Percentiles rank a stretch among this genome's conserved stretches.
These are phyloP conservation scores for Meta bourneti DNA, from an alignment of 2,888 invertebrate genomes.

Conservation along the genomic window DNA sequence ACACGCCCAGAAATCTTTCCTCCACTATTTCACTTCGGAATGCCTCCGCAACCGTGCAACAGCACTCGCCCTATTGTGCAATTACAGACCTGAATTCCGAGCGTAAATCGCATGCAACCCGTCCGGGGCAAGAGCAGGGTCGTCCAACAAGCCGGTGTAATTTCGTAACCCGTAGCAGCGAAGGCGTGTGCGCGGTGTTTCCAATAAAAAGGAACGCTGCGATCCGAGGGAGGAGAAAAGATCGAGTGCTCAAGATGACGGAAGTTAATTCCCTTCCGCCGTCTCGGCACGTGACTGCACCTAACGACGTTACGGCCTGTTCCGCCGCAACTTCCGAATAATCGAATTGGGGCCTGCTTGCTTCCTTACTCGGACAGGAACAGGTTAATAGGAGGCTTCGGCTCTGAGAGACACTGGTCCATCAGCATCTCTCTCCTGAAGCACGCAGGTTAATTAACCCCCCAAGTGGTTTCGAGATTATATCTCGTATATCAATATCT, in stretches of 20 bases:
- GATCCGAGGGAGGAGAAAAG: neutral
- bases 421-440: neutral
- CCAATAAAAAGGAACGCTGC: constrained; percentile 33
- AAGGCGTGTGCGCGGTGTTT: constrained; percentile 17
- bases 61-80: no score
- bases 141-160: neutral
- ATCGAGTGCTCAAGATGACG: constrained; percentile 41
- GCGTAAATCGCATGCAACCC: no score
- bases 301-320: constrained; percentile 60
- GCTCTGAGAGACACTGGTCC: neutral
- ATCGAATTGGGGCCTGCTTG: constrained; percentile 44
- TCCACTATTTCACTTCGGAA: no score
- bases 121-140: no score
- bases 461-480: no score
- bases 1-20: no score
- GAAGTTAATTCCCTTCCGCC: constrained; percentile 47
- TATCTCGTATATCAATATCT: no score
- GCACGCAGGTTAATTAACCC: no score
- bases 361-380: constrained; percentile 23
- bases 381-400: constrained; percentile 40
- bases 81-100: no score
- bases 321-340: constrained; percentile 27
- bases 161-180: constrained; percentile 23
- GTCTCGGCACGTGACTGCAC: constrained; percentile 46
- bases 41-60: no score